A percentile compares a stretch with the other conserved stretches of the same genome.
phyloP scores from a whole-genome alignment of 2,113 vertebrate genomes.

The Megalops atlanticus region DNA sequence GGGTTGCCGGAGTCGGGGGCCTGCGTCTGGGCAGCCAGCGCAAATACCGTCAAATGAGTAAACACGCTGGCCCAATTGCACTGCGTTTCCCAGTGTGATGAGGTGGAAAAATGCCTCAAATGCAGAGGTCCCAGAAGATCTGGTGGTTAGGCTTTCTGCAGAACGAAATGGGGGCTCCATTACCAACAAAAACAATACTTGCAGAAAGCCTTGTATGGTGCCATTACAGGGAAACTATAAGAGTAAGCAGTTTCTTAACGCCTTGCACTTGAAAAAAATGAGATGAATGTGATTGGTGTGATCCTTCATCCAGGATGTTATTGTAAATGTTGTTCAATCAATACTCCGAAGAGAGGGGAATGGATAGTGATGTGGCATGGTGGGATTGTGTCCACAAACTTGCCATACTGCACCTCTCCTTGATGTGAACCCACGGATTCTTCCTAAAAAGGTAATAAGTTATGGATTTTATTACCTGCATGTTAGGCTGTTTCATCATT shows the following conservation, averaged over 20 bases:
- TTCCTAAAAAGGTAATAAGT: too few relatives aligned
- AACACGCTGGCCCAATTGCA: conserved; percentile 25
- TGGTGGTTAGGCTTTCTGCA: conserved; percentile 13
- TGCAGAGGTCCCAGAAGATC: conserved; percentile 21
- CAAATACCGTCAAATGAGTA: conserved; percentile 21
- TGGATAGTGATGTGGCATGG: neutral
- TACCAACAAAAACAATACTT: neutral
- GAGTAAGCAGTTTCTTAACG: neutral
- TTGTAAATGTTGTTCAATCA: neutral
- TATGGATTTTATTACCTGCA: too few relatives aligned
- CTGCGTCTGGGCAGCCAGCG: neutral
- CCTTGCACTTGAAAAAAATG: neutral
- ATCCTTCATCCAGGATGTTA: neutral
- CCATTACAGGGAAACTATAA: neutral
- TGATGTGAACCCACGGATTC: too few relatives aligned
- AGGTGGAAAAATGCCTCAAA: conserved; percentile 42
- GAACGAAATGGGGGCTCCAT: neutral
- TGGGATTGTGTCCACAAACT: too few relatives aligned
- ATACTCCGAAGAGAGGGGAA: neutral
- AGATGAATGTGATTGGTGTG: neutral
- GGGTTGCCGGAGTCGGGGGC: neutral
- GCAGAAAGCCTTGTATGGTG: neutral
- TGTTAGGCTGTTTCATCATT: neutral
- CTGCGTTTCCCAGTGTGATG: conserved; percentile 36
- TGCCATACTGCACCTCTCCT: too few relatives aligned